phyloP scores from a whole-genome alignment of 2,888 invertebrate genomes.

The Creontiades dilutus region DNA sequence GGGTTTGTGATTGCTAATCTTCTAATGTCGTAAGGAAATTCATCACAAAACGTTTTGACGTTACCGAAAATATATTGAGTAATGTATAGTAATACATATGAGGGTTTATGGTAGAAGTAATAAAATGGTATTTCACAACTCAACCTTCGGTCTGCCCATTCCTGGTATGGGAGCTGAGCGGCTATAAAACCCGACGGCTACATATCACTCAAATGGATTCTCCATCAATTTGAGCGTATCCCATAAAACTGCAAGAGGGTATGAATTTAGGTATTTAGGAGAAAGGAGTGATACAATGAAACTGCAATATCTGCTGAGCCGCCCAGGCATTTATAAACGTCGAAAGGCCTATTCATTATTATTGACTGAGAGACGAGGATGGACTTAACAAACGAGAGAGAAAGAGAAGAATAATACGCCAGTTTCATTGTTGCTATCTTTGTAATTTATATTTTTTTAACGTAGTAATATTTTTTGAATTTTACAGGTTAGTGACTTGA shows the following conservation, averaged over 20 bases:
- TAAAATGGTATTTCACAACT: neutral
- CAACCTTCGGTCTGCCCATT: neutral
- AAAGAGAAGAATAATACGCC: too few species aligned
- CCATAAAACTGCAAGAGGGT: neutral
- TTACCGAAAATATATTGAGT: neutral
- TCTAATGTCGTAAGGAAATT: too few species aligned
- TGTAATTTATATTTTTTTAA: too few species aligned
- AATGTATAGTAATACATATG: neutral
- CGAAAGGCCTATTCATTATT: too few species aligned
- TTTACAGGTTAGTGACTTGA: too few species aligned
- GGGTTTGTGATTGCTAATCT: too few species aligned
- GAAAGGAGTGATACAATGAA: neutral
- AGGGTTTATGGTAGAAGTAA: neutral
- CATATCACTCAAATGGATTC: slow-evolving; percentile 11
- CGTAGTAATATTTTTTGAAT: too few species aligned
- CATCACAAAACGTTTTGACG: neutral
- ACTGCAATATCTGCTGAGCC: neutral
- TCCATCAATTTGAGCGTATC: neutral
- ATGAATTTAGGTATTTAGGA: neutral
- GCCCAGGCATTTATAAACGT: too few species aligned
- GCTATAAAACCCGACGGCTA: neutral
- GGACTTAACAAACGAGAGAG: too few species aligned
- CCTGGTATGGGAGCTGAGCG: neutral
- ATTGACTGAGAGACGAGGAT: too few species aligned
- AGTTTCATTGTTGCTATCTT: too few species aligned